Conservation (phyloP, 2,113 vertebrate genomes). For the Cynocephalus volans region DNA sequence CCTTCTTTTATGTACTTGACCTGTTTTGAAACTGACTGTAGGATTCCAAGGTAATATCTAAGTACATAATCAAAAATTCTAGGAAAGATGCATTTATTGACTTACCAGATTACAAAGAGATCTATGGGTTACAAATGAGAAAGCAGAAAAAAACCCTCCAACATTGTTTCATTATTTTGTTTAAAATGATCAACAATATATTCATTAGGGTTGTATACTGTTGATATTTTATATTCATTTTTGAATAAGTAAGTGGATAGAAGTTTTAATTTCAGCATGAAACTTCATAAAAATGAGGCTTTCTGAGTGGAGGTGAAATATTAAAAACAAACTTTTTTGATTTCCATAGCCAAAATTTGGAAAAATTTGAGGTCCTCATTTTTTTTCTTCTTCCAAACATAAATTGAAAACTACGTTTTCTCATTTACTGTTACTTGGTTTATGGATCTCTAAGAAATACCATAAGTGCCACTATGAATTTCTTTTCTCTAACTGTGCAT, state of each 20-base stretch:
- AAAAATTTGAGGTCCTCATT: not conserved
- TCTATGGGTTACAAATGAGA: not conserved
- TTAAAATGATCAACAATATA: slow-evolving; percentile 14
- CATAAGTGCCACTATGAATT: not conserved
- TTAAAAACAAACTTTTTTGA: slow-evolving; percentile 52
- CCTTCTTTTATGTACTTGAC: slow-evolving; percentile 66
- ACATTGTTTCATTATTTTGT: not conserved
- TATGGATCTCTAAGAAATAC: slow-evolving; percentile 10
- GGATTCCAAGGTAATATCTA: slow-evolving; percentile 56
- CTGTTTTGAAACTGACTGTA: slow-evolving; percentile 50
- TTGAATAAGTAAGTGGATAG: slow-evolving; percentile 36
- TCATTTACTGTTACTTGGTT: slow-evolving; percentile 3
- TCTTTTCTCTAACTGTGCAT: slow-evolving; percentile 2
- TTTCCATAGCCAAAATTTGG: slow-evolving; percentile 33
- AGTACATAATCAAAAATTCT: slow-evolving; percentile 23
- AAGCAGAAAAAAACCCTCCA: not conserved
- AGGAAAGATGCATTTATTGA: slow-evolving; percentile 52
- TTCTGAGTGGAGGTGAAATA: slow-evolving; percentile 20
- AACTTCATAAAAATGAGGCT: slow-evolving; percentile 19
- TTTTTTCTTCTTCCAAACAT: not conserved
- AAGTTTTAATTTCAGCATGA: slow-evolving; percentile 41
- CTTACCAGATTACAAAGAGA: not conserved
- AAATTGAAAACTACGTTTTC: slow-evolving; percentile 36
- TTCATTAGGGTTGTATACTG: not conserved
- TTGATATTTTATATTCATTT: slow-evolving; percentile 30